These are phyloP conservation scores for Theonella swinhoei DNA, from an alignment of 37 sponge, comb jelly and placozoan genomes.

Conservation along the genomic window DNA sequence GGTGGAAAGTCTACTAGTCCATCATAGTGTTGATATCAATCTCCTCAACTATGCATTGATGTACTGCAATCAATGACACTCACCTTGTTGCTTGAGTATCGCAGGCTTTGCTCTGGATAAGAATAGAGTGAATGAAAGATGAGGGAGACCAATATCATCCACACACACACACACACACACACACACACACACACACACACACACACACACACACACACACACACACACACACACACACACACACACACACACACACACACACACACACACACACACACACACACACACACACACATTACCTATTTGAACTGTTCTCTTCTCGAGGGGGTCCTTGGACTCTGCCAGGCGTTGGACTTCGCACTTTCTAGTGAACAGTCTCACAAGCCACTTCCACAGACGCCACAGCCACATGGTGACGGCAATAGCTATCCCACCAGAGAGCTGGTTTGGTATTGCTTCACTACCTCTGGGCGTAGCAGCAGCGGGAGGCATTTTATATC, in stretches of 20 bases:
- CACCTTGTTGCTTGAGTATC: neutral
- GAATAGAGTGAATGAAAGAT: neutral
- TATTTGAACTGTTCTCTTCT: slow-evolving; percentile 27
- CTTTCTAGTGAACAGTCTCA: slow-evolving; percentile 58
- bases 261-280: neutral
- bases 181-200: too few species aligned
- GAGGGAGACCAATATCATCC: neutral
- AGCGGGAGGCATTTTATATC: too few species aligned
- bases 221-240: too few species aligned
- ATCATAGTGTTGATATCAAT: too few species aligned
- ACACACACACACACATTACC: slow-evolving; percentile 3
- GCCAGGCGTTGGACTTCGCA: slow-evolving; percentile 66
- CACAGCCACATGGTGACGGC: slow-evolving; percentile 17
- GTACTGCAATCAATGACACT: too few species aligned
- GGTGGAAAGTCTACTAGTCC: too few species aligned
- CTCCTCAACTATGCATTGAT: too few species aligned
- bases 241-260: too few species aligned
- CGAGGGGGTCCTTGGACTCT: neutral
- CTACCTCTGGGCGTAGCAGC: too few species aligned
- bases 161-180: neutral
- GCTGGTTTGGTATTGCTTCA: too few species aligned
- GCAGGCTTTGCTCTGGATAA: neutral
- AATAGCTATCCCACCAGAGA: too few species aligned
- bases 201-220: neutral
- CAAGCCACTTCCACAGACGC: slow-evolving; percentile 78